phyloP scores from a whole-genome alignment of 2,797 vertebrate species.

The Decapterus maruadsi region DNA sequence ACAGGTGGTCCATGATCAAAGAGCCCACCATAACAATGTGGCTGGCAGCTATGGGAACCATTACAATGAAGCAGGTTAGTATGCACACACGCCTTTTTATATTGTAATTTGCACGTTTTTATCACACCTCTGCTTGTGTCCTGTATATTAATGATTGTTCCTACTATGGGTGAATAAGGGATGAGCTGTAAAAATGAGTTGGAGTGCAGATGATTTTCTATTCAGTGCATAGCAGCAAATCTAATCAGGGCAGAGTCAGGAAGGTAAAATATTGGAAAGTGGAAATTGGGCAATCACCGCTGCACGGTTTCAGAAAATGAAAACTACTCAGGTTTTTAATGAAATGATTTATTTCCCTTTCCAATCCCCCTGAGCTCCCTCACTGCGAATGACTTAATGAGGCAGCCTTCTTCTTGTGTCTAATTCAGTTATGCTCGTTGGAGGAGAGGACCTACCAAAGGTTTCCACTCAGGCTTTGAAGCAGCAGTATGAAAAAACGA shows the following conservation, averaged over 20 bases:
- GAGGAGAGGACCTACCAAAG: slow-evolving; percentile 91
- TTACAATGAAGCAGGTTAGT: slow-evolving; percentile 86
- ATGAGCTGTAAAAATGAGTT: slow-evolving; percentile 71
- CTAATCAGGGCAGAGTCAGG: slow-evolving; percentile 75
- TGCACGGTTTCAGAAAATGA: slow-evolving; percentile 80
- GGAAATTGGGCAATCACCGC: slow-evolving; percentile 79
- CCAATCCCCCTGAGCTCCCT: slow-evolving; percentile 67
- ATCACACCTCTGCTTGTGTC: slow-evolving; percentile 61
- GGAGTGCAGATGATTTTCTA: slow-evolving; percentile 64
- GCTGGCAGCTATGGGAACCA: slow-evolving; percentile 81
- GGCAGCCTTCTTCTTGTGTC: slow-evolving; percentile 79
- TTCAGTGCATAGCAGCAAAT: slow-evolving; percentile 74
- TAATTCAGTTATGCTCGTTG: slow-evolving; percentile 86
- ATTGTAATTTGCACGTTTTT: slow-evolving; percentile 69
- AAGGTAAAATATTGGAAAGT: slow-evolving; percentile 78
- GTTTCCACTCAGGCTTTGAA: slow-evolving; percentile 94
- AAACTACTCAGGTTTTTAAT: slow-evolving; percentile 80
- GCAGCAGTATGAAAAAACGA: slow-evolving; percentile 94
- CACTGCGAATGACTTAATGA: slow-evolving; percentile 78
- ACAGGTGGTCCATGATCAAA: slow-evolving; percentile 82
- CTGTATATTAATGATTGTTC: slow-evolving; percentile 71
- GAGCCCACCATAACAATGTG: slow-evolving; percentile 78
- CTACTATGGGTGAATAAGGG: slow-evolving; percentile 65
- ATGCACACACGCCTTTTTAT: slow-evolving; percentile 51
- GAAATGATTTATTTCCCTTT: slow-evolving; percentile 79